Conservation (phyloP, 2,113 vertebrate species). For the Odontophorus gujanensis region DNA sequence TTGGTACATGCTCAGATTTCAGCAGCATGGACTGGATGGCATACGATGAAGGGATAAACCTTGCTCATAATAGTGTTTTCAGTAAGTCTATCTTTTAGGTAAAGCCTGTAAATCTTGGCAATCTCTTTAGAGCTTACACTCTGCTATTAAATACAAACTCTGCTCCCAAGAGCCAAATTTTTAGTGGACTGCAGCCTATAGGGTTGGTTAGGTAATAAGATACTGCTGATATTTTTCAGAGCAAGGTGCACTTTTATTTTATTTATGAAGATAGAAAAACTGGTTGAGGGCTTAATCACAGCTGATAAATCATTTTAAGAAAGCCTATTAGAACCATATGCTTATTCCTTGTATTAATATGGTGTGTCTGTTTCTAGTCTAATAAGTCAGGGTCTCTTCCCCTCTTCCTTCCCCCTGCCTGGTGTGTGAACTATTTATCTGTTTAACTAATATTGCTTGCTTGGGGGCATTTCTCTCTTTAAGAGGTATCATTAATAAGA, state of each 20-base stretch:
- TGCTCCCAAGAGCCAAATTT: constrained; percentile 64
- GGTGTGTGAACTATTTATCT: constrained; percentile 74
- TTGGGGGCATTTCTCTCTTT: constrained; percentile 60
- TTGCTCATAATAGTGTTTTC: constrained; percentile 71
- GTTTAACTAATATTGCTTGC: constrained; percentile 76
- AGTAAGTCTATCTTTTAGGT: constrained; percentile 74
- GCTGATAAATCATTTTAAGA: constrained; percentile 85
- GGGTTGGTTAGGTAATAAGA: constrained; percentile 79
- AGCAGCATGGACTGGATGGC: constrained; percentile 6
- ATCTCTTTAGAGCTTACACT: constrained; percentile 48
- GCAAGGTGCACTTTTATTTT: constrained; percentile 85
- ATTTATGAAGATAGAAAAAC: constrained; percentile 85
- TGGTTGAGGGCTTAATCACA: constrained; percentile 83
- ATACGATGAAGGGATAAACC: constrained; percentile 61
- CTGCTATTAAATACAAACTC: constrained; percentile 66
- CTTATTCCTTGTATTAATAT: constrained; percentile 79
- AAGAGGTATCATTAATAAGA: constrained; percentile 66
- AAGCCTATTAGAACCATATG: constrained; percentile 86
- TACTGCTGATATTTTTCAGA: constrained; percentile 78
- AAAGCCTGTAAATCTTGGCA: constrained; percentile 77
- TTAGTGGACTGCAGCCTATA: constrained; percentile 59
- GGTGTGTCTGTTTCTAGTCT: constrained; percentile 79
- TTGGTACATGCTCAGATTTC: constrained; percentile 72
- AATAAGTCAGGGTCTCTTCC: constrained; percentile 66
- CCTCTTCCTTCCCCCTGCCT: constrained; percentile 24